Evolutionary conservation across 2,888 invertebrate species (phyloP), one percentile per base, ranked within the genome.

Genomic region (Drosophila suboccidentalis): DNA sequence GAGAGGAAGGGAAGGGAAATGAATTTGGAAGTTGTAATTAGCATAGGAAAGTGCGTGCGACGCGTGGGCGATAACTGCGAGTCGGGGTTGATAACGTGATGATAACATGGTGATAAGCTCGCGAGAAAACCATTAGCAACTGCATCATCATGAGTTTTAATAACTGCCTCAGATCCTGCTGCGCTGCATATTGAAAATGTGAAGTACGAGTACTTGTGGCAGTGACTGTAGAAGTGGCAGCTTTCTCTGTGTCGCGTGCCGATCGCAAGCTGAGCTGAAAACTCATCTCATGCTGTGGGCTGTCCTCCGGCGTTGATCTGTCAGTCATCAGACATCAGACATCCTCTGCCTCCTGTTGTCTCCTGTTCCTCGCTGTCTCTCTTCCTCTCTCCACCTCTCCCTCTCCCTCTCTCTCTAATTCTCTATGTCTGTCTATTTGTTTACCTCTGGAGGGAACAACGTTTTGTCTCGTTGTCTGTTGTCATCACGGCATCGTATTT

Each of bases 401-500:
- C 41, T 17, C 17, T 22, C n/a, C 8, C 22, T 44, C 22, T 22
- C 22, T 10, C 3, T 8, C n/a, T 6, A 8, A n/a, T 34, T 34
- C 15, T 58, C 47, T 58, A 46, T 29, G 51, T 44, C 57, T 60
- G 43, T 57, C 41, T 57, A 57, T 19, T n/a, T 43, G 22, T 38
- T 51, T 53, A n/a, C 58, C 63, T 17, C 13, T 38, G 54, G 19
- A 54, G 39, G 60, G 60, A 11, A 22, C 47, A 29, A 39, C 50
- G 49, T 26, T 54, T 71, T 60, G 76, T 84, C 76, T 85, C 19
- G 39, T 71, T 60, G 76, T 84, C 76, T 85, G 68, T 89, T 89
- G 89, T 84, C 86, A 89, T 75, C 76, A 53, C 71, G 74, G 89
- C 80, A 74, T 87, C 90, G 71, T 71, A 75, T 87, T 90, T 87